A percentile compares a stretch with the other conserved stretches of the same genome.
These are phyloP conservation scores for Stichopus chloronotus DNA, from an alignment of 35 echinoderm and acorn worm species.

Conservation along the genomic window DNA sequence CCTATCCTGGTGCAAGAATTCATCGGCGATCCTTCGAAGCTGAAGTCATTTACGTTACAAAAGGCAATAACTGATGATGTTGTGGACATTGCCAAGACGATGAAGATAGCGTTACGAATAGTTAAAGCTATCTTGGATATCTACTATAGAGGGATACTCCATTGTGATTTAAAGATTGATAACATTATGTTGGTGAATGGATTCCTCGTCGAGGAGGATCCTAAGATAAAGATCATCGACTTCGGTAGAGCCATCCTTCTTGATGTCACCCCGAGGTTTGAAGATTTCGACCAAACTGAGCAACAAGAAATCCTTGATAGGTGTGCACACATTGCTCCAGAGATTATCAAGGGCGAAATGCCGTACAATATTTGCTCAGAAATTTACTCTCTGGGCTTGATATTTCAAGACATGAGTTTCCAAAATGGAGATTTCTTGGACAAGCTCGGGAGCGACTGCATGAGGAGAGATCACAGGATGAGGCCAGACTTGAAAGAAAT, in stretches of 20 bases:
- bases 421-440: background rate
- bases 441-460: background rate
- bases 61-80: background rate
- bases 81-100: background rate
- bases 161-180: conserved; percentile 13
- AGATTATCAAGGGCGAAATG: background rate
- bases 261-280: background rate
- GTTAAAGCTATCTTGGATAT: background rate
- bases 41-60: background rate
- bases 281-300: background rate
- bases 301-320: background rate
- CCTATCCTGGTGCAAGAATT: conserved; percentile 27
- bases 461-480: background rate
- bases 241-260: background rate
- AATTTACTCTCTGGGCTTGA: conserved; percentile 8
- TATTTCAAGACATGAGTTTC: background rate
- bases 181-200: conserved; percentile 7
- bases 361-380: background rate
- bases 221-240: conserved; percentile 31
- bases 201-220: background rate
- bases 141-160: background rate
- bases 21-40: background rate
- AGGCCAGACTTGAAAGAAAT: background rate
- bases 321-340: conserved; percentile 19
- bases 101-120: background rate